phyloP scores from a whole-genome alignment of 2,113 vertebrate genomes.

The Chloebia gouldiae region DNA sequence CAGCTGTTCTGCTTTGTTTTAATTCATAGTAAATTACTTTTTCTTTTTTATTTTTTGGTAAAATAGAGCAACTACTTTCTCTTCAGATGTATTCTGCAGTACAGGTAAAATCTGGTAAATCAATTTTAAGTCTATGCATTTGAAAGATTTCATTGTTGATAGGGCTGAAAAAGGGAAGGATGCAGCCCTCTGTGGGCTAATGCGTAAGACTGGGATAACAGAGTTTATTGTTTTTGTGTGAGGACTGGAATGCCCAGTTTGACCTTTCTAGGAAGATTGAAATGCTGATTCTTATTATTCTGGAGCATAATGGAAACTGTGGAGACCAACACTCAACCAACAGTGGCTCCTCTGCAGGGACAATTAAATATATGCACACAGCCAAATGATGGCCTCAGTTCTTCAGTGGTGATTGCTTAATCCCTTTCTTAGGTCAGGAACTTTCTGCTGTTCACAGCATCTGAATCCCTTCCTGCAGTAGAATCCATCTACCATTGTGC shows the following conservation, averaged over 20 bases:
- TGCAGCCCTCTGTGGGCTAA: neutral
- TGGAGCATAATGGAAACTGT: neutral
- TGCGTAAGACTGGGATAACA: neutral
- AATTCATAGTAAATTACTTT: neutral
- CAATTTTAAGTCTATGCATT: neutral
- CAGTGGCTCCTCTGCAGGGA: neutral
- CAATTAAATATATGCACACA: neutral
- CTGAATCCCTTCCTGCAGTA: neutral
- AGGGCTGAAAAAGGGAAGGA: neutral
- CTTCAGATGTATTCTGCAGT: neutral
- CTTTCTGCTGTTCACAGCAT: neutral
- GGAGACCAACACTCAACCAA: neutral
- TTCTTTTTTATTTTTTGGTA: neutral
- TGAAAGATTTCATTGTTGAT: neutral
- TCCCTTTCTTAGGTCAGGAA: neutral
- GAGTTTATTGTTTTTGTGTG: neutral
- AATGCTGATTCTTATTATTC: neutral
- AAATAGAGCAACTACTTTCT: neutral
- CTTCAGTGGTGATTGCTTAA: neutral
- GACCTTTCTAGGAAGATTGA: neutral
- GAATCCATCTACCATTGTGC: neutral
- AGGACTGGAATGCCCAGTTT: neutral
- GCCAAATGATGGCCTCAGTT: neutral
- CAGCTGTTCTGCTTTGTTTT: neutral
- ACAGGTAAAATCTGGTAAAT: neutral